phyloP scores from a whole-genome alignment of 2,113 vertebrate genomes.

The Terrapene triunguis region DNA sequence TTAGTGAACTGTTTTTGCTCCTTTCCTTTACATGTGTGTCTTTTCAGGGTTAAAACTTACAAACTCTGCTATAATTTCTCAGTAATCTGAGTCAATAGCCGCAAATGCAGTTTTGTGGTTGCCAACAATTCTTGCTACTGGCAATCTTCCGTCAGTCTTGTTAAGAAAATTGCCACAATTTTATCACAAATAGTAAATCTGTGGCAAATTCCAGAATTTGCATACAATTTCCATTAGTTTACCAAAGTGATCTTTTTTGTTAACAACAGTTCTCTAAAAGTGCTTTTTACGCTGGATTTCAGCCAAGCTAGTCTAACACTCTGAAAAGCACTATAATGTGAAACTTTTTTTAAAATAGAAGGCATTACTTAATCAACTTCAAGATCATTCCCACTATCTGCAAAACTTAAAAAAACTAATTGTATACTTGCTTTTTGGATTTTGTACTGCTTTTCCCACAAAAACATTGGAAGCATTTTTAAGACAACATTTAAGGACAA shows the following conservation, averaged over 20 bases:
- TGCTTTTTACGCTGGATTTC: constrained; percentile 25
- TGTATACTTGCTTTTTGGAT: constrained; percentile 44
- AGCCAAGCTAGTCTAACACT: constrained; percentile 61
- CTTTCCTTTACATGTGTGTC: not conserved
- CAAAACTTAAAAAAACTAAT: constrained; percentile 35
- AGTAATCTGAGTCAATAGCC: constrained; percentile 78
- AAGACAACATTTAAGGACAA: constrained; percentile 52
- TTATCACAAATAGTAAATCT: constrained; percentile 77
- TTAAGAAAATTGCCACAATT: constrained; percentile 75
- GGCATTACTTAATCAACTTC: constrained; percentile 59
- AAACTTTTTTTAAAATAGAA: constrained; percentile 60
- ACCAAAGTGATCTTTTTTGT: constrained; percentile 62
- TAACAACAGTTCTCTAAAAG: constrained; percentile 70
- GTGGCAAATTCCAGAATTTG: constrained; percentile 76
- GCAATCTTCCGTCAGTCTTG: constrained; percentile 73
- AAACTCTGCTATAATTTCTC: constrained; percentile 72
- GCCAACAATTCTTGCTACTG: constrained; percentile 77
- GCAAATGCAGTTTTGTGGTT: constrained; percentile 77
- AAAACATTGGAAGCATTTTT: not conserved
- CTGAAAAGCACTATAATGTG: constrained; percentile 62
- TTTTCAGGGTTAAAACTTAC: constrained; percentile 52
- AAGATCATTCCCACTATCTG: constrained; percentile 45
- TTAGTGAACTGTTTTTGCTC: not conserved
- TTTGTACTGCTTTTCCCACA: constrained; percentile 38
- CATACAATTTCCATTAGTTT: constrained; percentile 73